Conservation (phyloP, 2,113 vertebrate species). For the Eurystomus gularis region DNA sequence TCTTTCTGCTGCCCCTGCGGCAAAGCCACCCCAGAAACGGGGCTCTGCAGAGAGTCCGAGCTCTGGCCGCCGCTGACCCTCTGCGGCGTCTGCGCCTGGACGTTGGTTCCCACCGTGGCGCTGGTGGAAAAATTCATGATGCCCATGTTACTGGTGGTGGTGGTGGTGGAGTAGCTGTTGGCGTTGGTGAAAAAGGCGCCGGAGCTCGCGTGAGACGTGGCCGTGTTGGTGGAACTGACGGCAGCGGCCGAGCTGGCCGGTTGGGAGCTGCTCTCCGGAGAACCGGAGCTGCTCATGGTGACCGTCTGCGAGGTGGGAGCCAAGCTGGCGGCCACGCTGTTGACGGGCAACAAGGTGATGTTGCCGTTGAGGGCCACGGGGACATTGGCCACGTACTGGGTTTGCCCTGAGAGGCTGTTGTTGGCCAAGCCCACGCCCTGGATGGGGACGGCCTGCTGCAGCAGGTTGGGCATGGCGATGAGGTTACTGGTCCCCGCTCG, state of each 20-base stretch:
- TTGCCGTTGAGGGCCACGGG: conserved; percentile 93
- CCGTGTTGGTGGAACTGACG: conserved; percentile 65
- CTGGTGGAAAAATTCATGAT: conserved; percentile 77
- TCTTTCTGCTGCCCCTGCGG: conserved; percentile 79
- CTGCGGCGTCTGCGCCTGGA: conserved; percentile 73
- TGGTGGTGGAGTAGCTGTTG: conserved; percentile 77
- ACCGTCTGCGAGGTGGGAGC: conserved; percentile 84
- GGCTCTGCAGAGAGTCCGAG: conserved; percentile 56
- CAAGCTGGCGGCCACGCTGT: conserved; percentile 77
- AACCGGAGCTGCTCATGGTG: conserved; percentile 76
- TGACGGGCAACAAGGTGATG: conserved; percentile 92
- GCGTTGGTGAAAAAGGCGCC: conserved; percentile 79
- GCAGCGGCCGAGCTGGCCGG: conserved; percentile 69
- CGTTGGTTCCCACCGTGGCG: conserved; percentile 66
- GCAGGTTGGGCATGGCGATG: conserved; percentile 88
- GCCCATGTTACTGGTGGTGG: conserved; percentile 77
- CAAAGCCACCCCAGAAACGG: conserved; percentile 25
- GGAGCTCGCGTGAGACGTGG: conserved; percentile 68
- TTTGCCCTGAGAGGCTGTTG: conserved; percentile 86
- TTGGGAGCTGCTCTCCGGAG: conserved; percentile 75
- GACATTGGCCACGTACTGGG: conserved; percentile 92
- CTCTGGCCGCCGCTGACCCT: conserved; percentile 69
- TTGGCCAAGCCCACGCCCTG: conserved; percentile 89
- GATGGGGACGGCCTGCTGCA: conserved; percentile 92
- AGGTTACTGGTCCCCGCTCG: conserved; percentile 84